Evolutionary conservation across 2,797 vertebrate genomes (phyloP), one percentile per base, ranked within the genome.

Genomic region (Chromis chromis): DNA sequence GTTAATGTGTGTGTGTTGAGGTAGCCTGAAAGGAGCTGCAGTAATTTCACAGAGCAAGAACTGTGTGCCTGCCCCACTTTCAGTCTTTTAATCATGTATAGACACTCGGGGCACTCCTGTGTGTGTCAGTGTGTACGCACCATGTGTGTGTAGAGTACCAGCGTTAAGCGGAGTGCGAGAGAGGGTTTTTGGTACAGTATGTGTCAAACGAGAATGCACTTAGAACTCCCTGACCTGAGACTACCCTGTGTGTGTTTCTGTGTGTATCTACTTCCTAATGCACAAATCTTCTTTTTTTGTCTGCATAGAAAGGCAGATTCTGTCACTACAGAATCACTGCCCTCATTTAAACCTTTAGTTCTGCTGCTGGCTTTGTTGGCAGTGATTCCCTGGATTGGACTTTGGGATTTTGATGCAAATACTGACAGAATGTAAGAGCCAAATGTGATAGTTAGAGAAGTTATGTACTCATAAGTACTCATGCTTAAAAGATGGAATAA

Each of bases 41-140:
- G 82, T 79, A 63, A 82, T 88, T 89, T 86, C 73, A 78, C 74
- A 75, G 70, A 86, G 83, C 76, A 67, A 78, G 67, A 70, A 85
- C 74, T 79, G 76, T 82, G 83, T 0, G 70, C 65, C 79, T 91
- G 91, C 75, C 89, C 91, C 89, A 92, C 91, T 92, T 91, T 86
- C 74, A 79, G 77, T 82, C 87, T 81, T 91, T 91, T 88, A 90
- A 91, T 92, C 88, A 92, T 92, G 90, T 75, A 92, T 91, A 91
- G 85, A 87, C 88, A 84, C 82, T 88, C 27, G 59, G 78, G 84
- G 84, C 85, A 71, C 73, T 86, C 63, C 64, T 76, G 27, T 76
- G 50, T 65, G 31, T 25, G 21, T 25, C 22, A 64, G 57, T 61
- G n/a, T 64, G n/a, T 40, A 52, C 55, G 60, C 24, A 19, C 59